A percentile compares a stretch with the other conserved stretches of the same genome.
phyloP scores from a whole-genome alignment of 1,140 invertebrate genomes.

The Drosophila athabasca region DNA sequence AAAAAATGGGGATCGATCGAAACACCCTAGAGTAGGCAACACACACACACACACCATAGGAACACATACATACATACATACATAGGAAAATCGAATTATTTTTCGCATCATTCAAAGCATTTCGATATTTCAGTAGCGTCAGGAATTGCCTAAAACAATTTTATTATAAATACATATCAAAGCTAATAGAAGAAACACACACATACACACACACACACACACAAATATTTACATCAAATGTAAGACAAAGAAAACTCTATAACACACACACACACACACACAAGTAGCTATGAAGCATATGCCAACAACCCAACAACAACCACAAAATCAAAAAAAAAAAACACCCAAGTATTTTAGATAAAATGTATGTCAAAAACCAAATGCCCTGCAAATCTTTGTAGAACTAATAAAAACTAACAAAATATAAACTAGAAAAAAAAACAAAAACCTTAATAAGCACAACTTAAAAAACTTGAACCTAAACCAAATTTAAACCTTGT shows the following conservation, averaged over 20 bases:
- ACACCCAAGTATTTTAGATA: constrained; percentile 74
- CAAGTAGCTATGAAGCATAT: constrained; percentile 51
- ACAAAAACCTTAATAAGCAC: constrained; percentile 20
- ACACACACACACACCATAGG: no score
- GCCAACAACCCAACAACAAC: constrained; percentile 30
- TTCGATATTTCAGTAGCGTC: constrained; percentile 53
- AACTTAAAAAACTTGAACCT: constrained; percentile 40
- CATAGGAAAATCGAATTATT: constrained; percentile 15
- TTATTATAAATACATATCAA: constrained; percentile 77
- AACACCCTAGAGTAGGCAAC: constrained; percentile 2
- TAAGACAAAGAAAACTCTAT: constrained; percentile 38
- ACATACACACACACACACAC: neutral
- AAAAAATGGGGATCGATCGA: neutral
- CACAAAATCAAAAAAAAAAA: constrained; percentile 27
- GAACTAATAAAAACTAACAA: constrained; percentile 41
- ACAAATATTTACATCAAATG: constrained; percentile 45
- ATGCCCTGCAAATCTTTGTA: constrained; percentile 42
- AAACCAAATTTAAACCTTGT: constrained; percentile 75
- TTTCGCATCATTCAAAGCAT: constrained; percentile 15
- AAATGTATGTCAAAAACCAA: constrained; percentile 62
- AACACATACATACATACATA: no score
- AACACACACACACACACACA: constrained; percentile 40
- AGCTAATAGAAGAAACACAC: constrained; percentile 48
- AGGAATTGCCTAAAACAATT: constrained; percentile 72
- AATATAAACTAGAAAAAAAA: constrained; percentile 31